Conservation (phyloP, 2,888 invertebrate genomes). For the Cheiracanthium punctorium region DNA sequence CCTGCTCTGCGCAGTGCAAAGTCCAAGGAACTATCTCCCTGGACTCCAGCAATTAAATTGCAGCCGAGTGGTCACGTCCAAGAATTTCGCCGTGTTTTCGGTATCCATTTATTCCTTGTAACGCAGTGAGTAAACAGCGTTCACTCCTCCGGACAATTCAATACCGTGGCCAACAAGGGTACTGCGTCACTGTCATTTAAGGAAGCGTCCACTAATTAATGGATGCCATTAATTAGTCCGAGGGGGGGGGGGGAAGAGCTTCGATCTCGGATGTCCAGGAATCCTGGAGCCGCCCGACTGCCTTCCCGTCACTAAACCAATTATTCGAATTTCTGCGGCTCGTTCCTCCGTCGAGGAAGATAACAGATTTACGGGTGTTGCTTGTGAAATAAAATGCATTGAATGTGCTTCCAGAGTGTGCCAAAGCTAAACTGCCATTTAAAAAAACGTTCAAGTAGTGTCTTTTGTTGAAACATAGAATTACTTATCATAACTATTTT, state of each 20-base stretch:
- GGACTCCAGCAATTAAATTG: background rate
- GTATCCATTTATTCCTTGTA: slow-evolving; percentile 27
- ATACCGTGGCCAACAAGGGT: slow-evolving; percentile 52
- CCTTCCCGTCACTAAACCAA: background rate
- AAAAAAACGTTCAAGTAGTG: no score
- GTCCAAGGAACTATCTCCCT: background rate
- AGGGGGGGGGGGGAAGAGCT: slow-evolving; percentile 6
- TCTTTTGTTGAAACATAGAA: no score
- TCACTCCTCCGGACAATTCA: slow-evolving; percentile 56
- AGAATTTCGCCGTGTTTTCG: slow-evolving; percentile 32
- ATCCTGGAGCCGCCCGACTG: slow-evolving; percentile 8
- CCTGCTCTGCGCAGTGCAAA: no score
- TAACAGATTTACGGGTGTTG: no score
- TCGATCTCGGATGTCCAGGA: slow-evolving; percentile 31
- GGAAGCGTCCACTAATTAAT: slow-evolving; percentile 62
- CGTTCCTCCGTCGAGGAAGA: no score
- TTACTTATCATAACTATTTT: no score
- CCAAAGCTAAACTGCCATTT: no score
- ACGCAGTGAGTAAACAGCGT: slow-evolving; percentile 28
- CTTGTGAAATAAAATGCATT: no score
- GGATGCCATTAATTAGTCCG: slow-evolving; percentile 57
- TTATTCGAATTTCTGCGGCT: background rate
- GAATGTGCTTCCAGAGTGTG: no score
- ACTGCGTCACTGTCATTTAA: slow-evolving; percentile 42
- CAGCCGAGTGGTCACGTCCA: background rate